Percentiles rank a stretch among this genome's conserved stretches.
Evolutionary conservation across 2,888 invertebrate species (phyloP).

Genomic region (Sphinx pinastri): DNA sequence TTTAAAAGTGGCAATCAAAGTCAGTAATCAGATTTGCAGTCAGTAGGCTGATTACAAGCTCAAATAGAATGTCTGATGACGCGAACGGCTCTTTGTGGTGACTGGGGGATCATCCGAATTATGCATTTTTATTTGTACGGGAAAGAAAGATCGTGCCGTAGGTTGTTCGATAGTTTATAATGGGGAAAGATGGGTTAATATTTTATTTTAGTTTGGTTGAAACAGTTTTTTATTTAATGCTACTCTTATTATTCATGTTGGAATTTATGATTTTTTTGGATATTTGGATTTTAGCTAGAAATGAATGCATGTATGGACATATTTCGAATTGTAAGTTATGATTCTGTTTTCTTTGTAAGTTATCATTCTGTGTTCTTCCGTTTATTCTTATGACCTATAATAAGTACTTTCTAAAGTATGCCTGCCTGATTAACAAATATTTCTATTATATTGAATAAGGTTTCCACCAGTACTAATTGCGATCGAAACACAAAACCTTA

Average conservation of each 20-base stretch:
- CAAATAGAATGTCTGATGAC: slow-evolving; percentile 2
- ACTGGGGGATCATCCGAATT: not conserved
- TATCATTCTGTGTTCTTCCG: too few relatives aligned
- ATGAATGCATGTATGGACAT: too few relatives aligned
- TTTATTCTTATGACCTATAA: too few relatives aligned
- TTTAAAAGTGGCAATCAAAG: not conserved
- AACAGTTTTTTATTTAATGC: not conserved
- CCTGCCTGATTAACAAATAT: too few relatives aligned
- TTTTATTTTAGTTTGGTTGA: not conserved
- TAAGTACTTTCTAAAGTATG: too few relatives aligned
- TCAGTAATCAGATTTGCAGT: slow-evolving; percentile 3
- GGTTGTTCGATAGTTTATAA: not conserved
- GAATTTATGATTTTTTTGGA: too few relatives aligned
- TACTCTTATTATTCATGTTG: too few relatives aligned
- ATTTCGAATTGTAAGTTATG: not conserved
- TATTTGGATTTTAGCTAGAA: too few relatives aligned
- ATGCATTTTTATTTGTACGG: not conserved
- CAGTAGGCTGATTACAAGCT: slow-evolving; percentile 7
- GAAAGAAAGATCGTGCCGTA: not conserved
- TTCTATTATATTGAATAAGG: too few relatives aligned
- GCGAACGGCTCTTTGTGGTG: not conserved
- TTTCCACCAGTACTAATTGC: too few relatives aligned
- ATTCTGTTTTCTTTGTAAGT: not conserved
- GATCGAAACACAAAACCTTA: too few relatives aligned
- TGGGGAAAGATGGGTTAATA: not conserved